Percentiles rank a stretch among this genome's conserved stretches.
These are phyloP conservation scores for Samia ricini DNA, from an alignment of 1,140 invertebrate genomes.

Conservation along the genomic window DNA sequence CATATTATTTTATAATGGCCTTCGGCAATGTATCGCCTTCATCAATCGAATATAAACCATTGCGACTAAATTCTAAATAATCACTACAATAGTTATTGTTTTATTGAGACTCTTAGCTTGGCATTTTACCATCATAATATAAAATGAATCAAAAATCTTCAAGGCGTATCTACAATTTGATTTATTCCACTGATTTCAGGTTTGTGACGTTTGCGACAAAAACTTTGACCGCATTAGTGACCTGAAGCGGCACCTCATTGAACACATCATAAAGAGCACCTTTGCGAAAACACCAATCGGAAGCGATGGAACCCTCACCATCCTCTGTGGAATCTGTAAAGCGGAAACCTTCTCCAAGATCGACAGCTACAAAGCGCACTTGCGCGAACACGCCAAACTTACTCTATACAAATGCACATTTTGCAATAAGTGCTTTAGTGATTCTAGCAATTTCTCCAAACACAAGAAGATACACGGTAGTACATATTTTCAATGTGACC, in stretches of 20 bases:
- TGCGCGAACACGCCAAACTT: slow-evolving; percentile 71
- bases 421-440: slow-evolving; percentile 73
- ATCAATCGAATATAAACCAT: too few relatives aligned
- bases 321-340: slow-evolving; percentile 67
- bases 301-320: slow-evolving; percentile 50
- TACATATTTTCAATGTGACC: slow-evolving; percentile 64
- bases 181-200: slow-evolving; percentile 35
- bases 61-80: too few relatives aligned
- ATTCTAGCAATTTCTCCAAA: slow-evolving; percentile 74
- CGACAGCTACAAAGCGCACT: slow-evolving; percentile 68
- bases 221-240: slow-evolving; percentile 68
- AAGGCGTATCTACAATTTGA: too few relatives aligned
- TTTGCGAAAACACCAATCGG: slow-evolving; percentile 57
- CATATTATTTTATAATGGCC: too few relatives aligned
- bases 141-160: too few relatives aligned
- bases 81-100: too few relatives aligned
- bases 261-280: slow-evolving; percentile 62
- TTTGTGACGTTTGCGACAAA: slow-evolving; percentile 66
- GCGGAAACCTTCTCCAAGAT: slow-evolving; percentile 52
- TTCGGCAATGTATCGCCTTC: too few relatives aligned
- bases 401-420: slow-evolving; percentile 72
- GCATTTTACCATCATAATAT: too few relatives aligned
- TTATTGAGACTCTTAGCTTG: too few relatives aligned
- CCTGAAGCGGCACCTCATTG: slow-evolving; percentile 71
- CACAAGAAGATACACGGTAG: slow-evolving; percentile 74